These are phyloP conservation scores for Pelobates fuscus DNA, from an alignment of 2,113 vertebrate species.

Conservation along the genomic window DNA sequence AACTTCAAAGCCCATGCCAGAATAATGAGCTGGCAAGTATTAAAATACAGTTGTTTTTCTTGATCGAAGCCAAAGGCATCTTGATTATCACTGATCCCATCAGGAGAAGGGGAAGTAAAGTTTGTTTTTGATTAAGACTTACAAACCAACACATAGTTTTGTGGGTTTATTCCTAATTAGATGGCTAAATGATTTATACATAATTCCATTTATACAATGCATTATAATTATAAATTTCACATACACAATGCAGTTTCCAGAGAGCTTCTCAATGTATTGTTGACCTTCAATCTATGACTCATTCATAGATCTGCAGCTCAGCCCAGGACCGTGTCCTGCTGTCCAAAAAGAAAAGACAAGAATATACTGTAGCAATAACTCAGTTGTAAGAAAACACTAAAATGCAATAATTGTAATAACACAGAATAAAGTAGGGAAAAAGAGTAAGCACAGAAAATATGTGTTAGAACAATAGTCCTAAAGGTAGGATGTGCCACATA, in stretches of 20 bases:
- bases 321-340: too few relatives aligned
- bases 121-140: neutral
- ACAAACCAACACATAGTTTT: neutral
- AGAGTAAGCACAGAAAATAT: too few relatives aligned
- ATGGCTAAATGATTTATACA: constrained; percentile 35
- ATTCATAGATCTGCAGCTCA: too few relatives aligned
- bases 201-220: constrained; percentile 23
- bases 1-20: neutral
- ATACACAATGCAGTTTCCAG: neutral
- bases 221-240: neutral
- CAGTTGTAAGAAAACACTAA: neutral
- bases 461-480: too few relatives aligned
- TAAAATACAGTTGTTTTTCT: neutral
- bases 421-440: too few relatives aligned
- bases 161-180: constrained; percentile 13
- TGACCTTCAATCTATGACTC: neutral
- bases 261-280: neutral
- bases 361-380: too few relatives aligned
- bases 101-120: neutral
- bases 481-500: too few relatives aligned
- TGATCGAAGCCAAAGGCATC: neutral
- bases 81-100: neutral
- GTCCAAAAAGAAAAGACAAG: neutral
- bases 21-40: neutral
- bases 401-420: neutral